Percentiles rank a stretch among this genome's conserved stretches.
Conservation (phyloP, 2,888 invertebrate species). For the Athalia rosae region DNA sequence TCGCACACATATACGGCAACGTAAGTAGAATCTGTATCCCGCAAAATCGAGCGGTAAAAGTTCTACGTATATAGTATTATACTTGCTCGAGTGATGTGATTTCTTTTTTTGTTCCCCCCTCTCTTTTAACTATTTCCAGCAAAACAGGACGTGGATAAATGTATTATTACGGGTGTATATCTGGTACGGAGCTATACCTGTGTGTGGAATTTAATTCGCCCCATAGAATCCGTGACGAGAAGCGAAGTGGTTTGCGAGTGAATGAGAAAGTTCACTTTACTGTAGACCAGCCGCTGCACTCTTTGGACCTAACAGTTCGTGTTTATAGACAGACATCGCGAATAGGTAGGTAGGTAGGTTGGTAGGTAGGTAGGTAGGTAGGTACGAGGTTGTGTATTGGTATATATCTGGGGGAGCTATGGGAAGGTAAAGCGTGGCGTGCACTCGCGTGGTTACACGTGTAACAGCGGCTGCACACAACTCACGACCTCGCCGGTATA, state of each 20-base stretch:
- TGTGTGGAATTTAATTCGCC: slow-evolving; percentile 21
- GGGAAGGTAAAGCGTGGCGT: background rate
- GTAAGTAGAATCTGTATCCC: no score
- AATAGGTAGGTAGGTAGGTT: slow-evolving; percentile 18
- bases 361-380: no score
- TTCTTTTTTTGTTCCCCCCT: no score
- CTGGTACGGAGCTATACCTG: background rate
- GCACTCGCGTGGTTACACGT: slow-evolving; percentile 9
- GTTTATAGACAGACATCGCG: background rate
- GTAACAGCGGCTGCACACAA: slow-evolving; percentile 14
- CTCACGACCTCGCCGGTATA: slow-evolving; percentile 32
- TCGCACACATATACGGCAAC: no score
- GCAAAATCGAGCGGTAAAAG: no score
- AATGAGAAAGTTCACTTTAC: slow-evolving; percentile 33
- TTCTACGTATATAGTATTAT: no score
- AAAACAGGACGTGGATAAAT: background rate
- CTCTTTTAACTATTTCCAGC: no score
- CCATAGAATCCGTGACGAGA: background rate
- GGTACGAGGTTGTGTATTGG: no score
- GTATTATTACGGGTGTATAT: background rate
- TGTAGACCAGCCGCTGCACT: background rate
- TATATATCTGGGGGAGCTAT: no score
- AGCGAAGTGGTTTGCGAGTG: background rate
- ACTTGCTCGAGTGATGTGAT: no score
- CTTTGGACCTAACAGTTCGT: background rate